Evolutionary conservation across 2,113 vertebrate genomes (phyloP), one percentile per base, ranked within the genome.

Genomic region (Anser brachyrhynchus): DNA sequence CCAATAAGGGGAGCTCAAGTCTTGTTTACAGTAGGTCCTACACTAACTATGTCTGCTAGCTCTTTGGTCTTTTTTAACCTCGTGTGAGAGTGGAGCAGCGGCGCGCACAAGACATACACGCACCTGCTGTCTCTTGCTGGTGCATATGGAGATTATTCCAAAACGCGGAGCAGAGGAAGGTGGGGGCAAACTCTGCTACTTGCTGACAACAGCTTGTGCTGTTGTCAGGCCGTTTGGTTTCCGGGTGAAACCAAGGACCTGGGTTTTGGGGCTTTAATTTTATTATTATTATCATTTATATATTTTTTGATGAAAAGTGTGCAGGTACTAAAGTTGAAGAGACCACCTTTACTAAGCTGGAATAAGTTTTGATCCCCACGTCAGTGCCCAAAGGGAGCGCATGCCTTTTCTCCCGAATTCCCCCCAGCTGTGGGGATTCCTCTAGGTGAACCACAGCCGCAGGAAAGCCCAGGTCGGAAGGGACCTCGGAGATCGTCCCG

Each of bases 1-100:
- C 90, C 89, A 76, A 87, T 35, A 77, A 93, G 96, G 92, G 94
- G 94, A 96, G 94, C 94, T 87, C 94, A 92, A 79, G 54, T 5
- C 37, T 76, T 84, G 77, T 73, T 87, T 66, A 57, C 17, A 5
- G 62, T 57, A 67, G 70, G 91, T 57, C 91, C 87, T 46, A 41
- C 74, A 18, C 16, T 20, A 52, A 57, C 8, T 5, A 6, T 13
- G 18, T 12, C 73, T 18, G 29, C n/a, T 25, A 33, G 33, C 4
- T 14, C 7, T 6, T 28, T 6, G 6, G 11, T 43, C 31, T 28
- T 41, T 41, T 31, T 8, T 55, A 66, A 2, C 35, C 31, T 10
- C 4, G 51, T 37, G 23, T 6, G 49, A 15, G 73, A 29, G 29
- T 82, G 6, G 14, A 16, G 69, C 17, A 10, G 72, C 21, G 46